Evolutionary conservation across 1,140 invertebrate species (phyloP).

Genomic region (Penaeus indicus): DNA sequence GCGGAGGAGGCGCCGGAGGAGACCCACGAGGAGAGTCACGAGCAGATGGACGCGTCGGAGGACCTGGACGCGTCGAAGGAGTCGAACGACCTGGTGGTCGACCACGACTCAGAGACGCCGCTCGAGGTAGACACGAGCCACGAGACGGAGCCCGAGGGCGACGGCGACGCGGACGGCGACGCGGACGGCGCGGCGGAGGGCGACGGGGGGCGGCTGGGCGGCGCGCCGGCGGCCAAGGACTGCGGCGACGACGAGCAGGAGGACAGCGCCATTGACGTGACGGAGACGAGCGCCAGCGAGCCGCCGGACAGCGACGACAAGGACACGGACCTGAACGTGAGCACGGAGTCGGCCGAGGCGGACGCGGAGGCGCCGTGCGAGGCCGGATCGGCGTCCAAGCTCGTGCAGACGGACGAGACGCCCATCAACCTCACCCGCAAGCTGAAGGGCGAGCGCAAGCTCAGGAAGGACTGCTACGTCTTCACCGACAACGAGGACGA

Average conservation of each 20-base stretch:
- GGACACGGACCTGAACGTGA: conserved; percentile 63
- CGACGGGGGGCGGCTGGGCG: neutral
- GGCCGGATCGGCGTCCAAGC: conserved; percentile 16
- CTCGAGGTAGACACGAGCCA: conserved; percentile 66
- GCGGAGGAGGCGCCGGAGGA: neutral
- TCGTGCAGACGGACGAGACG: conserved; percentile 52
- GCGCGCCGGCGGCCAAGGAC: conserved; percentile 15
- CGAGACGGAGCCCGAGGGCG: conserved; percentile 65
- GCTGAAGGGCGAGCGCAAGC: conserved; percentile 29
- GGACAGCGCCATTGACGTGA: conserved; percentile 64
- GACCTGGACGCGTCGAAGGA: conserved; percentile 56
- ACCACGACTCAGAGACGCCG: conserved; percentile 66
- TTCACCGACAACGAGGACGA: conserved; percentile 62
- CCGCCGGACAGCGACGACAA: conserved; percentile 61
- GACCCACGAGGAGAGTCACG: neutral
- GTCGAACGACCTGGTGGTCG: conserved; percentile 57
- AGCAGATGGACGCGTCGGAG: conserved; percentile 48
- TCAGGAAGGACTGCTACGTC: conserved; percentile 52
- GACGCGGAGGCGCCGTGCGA: conserved; percentile 17
- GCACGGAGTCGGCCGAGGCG: conserved; percentile 55
- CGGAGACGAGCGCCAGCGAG: conserved; percentile 61
- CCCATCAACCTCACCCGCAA: conserved; percentile 47
- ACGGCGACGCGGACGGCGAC: conserved; percentile 50
- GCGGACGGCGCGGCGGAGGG: neutral
- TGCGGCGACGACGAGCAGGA: conserved; percentile 59